These are phyloP conservation scores for Herpetotheres cachinnans DNA, from an alignment of 2,113 vertebrate species.

Conservation along the genomic window DNA sequence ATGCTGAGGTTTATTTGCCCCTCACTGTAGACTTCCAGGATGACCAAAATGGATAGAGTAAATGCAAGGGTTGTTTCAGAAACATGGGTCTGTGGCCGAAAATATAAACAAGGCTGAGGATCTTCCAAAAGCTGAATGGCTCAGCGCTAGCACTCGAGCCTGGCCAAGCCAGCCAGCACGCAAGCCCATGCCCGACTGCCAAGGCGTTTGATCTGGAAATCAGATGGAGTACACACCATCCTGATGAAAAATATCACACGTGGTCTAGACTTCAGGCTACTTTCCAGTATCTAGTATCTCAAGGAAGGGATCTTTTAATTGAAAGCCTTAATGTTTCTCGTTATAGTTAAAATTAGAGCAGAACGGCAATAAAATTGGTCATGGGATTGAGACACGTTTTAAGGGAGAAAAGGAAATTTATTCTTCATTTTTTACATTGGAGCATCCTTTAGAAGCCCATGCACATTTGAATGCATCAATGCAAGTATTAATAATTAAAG, in stretches of 20 bases:
- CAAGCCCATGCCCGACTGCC: neutral
- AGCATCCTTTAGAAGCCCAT: neutral
- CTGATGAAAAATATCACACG: neutral
- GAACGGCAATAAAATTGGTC: slow-evolving; percentile 51
- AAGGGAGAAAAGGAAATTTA: slow-evolving; percentile 14
- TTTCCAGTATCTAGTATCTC: slow-evolving; percentile 52
- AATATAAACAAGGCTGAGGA: neutral
- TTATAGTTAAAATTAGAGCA: slow-evolving; percentile 53
- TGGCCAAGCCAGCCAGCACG: neutral
- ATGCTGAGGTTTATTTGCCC: neutral
- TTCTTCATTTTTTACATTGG: neutral
- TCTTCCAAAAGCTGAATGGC: neutral
- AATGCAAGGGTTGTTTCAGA: neutral
- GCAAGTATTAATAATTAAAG: slow-evolving; percentile 57
- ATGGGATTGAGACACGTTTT: slow-evolving; percentile 18
- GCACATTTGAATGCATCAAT: neutral
- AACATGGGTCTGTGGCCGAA: neutral
- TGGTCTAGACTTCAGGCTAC: slow-evolving; percentile 21
- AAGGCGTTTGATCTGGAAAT: neutral
- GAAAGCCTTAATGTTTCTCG: slow-evolving; percentile 43
- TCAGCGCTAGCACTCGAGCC: neutral
- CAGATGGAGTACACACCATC: neutral
- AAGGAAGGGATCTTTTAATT: slow-evolving; percentile 53
- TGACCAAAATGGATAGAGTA: neutral
- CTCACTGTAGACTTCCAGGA: neutral